These are phyloP conservation scores for Tricholauxania praeusta DNA, from an alignment of 2,888 invertebrate species.

Conservation along the genomic window DNA sequence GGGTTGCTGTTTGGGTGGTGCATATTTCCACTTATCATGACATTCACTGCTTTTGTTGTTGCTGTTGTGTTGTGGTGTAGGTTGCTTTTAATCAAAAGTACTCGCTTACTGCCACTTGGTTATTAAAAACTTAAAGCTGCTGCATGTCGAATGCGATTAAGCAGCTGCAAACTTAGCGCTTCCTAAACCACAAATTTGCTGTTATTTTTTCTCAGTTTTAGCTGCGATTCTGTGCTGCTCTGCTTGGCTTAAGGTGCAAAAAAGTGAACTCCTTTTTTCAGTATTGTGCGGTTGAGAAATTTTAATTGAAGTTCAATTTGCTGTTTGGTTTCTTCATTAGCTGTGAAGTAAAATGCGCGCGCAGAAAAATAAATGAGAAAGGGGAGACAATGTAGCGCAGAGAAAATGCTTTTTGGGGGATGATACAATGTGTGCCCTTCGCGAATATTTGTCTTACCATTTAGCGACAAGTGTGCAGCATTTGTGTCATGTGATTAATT, in stretches of 20 bases:
- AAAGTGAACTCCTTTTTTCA: background rate
- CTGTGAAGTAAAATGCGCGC: background rate
- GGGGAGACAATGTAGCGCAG: too few species aligned
- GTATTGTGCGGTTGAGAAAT: background rate
- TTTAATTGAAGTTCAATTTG: conserved; percentile 28
- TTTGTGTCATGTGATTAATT: too few species aligned
- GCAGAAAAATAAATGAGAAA: background rate
- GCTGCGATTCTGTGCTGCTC: background rate
- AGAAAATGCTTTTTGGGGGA: too few species aligned
- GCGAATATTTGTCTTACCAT: too few species aligned
- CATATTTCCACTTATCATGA: conserved; percentile 32
- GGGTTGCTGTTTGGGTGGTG: background rate
- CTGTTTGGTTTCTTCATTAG: conserved; percentile 19
- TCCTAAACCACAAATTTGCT: conserved; percentile 12
- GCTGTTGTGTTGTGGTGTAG: conserved; percentile 26
- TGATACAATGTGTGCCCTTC: too few species aligned
- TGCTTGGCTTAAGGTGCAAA: conserved; percentile 11
- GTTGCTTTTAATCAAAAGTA: conserved; percentile 35
- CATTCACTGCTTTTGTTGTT: background rate
- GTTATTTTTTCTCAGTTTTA: background rate
- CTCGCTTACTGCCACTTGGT: conserved; percentile 35
- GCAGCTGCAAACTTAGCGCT: conserved; percentile 46
- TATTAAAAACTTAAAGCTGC: conserved; percentile 63
- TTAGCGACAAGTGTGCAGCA: too few species aligned
- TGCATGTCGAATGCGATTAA: conserved; percentile 69